A percentile compares a stretch with the other conserved stretches of the same genome.
Conservation (phyloP, 2,888 invertebrate species). For the Drosophila koepferae region DNA sequence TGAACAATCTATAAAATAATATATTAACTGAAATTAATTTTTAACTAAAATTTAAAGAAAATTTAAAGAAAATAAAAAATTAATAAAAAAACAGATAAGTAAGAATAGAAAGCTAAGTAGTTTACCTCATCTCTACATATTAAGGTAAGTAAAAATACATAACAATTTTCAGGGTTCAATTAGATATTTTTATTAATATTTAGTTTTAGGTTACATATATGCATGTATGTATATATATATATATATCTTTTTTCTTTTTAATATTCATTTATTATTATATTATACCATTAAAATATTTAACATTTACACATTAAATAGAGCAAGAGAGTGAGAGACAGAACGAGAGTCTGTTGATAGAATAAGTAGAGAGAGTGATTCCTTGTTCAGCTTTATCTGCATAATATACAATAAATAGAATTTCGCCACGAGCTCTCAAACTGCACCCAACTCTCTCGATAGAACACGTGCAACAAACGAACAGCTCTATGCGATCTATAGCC, state of each 20-base stretch:
- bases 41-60: too few species aligned
- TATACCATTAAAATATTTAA: constrained; percentile 60
- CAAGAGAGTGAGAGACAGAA: constrained; percentile 22
- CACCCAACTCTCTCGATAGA: constrained; percentile 23
- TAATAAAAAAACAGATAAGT: too few species aligned
- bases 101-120: too few species aligned
- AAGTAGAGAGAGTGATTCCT: constrained; percentile 13
- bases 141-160: too few species aligned
- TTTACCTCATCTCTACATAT: too few species aligned
- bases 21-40: too few species aligned
- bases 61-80: too few species aligned
- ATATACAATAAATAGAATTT: constrained; percentile 40
- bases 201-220: constrained; percentile 56
- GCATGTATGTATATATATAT: constrained; percentile 28
- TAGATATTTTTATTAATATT: constrained; percentile 66
- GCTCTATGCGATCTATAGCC: constrained; percentile 35
- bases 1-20: too few species aligned
- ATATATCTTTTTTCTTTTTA: too few species aligned
- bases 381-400: constrained; percentile 32
- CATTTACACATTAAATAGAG: constrained; percentile 67
- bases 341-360: background rate
- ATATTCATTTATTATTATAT: constrained; percentile 31
- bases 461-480: constrained; percentile 40
- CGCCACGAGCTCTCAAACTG: constrained; percentile 29
- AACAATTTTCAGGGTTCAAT: constrained; percentile 59